Percentiles rank a stretch among this genome's conserved stretches.
phyloP scores from a whole-genome alignment of 1,140 invertebrate species.

The Drosophila pallidifrons region DNA sequence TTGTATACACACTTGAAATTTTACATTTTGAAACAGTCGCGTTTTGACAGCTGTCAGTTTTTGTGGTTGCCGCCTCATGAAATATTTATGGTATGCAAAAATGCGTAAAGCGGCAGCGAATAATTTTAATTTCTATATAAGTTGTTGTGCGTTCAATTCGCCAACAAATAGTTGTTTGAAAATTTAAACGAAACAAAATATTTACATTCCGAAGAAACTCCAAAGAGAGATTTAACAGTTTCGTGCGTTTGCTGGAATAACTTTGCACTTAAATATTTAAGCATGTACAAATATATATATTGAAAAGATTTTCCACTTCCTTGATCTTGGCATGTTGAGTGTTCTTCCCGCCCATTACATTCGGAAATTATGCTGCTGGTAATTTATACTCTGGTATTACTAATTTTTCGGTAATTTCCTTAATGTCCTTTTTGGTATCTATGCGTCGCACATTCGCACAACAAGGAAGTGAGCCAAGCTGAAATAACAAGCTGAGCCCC shows the following conservation, averaged over 20 bases:
- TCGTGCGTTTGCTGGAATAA: not conserved
- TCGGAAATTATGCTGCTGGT: slow-evolving; percentile 6
- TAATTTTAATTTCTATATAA: slow-evolving; percentile 61
- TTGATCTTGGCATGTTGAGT: not conserved
- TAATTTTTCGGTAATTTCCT: slow-evolving; percentile 81
- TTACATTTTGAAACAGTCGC: slow-evolving; percentile 63
- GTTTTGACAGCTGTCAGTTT: slow-evolving; percentile 81
- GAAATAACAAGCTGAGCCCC: slow-evolving; percentile 76
- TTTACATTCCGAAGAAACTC: not conserved
- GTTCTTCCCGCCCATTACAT: not conserved
- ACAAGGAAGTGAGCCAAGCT: slow-evolving; percentile 76
- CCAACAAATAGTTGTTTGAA: not conserved
- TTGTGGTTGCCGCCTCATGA: slow-evolving; percentile 71
- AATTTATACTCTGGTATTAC: slow-evolving; percentile 67
- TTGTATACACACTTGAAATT: slow-evolving; percentile 43
- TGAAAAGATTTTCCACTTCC: not conserved
- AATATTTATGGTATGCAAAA: slow-evolving; percentile 74
- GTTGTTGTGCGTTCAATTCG: slow-evolving; percentile 4
- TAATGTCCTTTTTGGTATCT: slow-evolving; percentile 74
- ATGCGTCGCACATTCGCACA: slow-evolving; percentile 31
- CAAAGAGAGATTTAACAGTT: not conserved
- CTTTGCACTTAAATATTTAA: slow-evolving; percentile 10
- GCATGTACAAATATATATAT: slow-evolving; percentile 2
- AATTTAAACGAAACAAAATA: not conserved
- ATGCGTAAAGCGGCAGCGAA: slow-evolving; percentile 54